Conservation (phyloP, 2,888 invertebrate species). For the Omphaloscelis lunosa region DNA sequence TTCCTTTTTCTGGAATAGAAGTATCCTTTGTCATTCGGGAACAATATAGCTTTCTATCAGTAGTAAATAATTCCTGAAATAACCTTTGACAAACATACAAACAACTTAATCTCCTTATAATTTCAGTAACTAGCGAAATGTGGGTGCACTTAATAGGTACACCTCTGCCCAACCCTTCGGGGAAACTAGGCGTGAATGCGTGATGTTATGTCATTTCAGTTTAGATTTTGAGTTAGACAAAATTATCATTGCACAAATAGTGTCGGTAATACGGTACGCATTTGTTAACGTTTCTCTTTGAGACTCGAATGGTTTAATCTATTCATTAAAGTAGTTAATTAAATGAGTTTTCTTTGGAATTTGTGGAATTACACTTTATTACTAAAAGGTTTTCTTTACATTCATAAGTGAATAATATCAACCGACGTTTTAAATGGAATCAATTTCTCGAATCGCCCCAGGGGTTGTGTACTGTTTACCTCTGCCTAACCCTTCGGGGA, state of each 20-base stretch:
- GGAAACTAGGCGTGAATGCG: no score
- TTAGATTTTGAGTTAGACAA: background rate
- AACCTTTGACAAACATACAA: background rate
- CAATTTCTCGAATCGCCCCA: background rate
- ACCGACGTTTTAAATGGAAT: background rate
- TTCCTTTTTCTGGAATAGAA: background rate
- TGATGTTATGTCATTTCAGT: background rate
- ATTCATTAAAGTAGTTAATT: constrained; percentile 3
- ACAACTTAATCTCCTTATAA: background rate
- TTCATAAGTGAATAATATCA: background rate
- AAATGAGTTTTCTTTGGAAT: background rate
- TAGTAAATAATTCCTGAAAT: background rate
- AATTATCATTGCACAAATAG: background rate
- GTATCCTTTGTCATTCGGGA: background rate
- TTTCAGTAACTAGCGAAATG: no score
- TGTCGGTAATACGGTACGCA: background rate
- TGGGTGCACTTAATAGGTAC: no score
- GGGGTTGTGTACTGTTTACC: background rate
- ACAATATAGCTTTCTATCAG: background rate
- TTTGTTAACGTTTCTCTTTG: background rate
- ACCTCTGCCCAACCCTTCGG: no score
- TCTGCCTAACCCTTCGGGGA: background rate
- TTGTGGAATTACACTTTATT: background rate
- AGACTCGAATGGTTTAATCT: background rate
- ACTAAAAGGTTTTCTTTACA: background rate